Evolutionary conservation across 1,140 invertebrate species (phyloP).

Genomic region (Drosophila setifemur): DNA sequence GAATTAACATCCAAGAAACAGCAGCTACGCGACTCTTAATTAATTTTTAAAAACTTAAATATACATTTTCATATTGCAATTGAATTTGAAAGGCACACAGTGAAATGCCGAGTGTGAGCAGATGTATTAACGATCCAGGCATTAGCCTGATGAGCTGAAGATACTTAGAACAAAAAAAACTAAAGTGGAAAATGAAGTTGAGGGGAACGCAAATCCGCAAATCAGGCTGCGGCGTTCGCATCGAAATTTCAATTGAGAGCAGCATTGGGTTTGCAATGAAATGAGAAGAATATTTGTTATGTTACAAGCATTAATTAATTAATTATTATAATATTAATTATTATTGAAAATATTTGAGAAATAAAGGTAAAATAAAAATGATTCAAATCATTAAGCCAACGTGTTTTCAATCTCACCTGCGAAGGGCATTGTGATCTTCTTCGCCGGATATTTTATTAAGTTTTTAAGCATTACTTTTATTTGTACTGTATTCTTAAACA

Average conservation of each 20-base stretch:
- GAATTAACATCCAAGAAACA: constrained; percentile 43
- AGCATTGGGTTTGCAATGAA: constrained; percentile 60
- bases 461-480: not conserved
- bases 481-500: not conserved
- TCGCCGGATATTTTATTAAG: too few species aligned
- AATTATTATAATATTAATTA: constrained; percentile 81
- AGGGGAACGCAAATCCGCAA: constrained; percentile 4
- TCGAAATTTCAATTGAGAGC: constrained; percentile 47
- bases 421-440: not conserved
- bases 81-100: constrained; percentile 39
- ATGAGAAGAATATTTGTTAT: constrained; percentile 78
- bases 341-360: constrained; percentile 81
- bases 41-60: constrained; percentile 54
- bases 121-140: constrained; percentile 29
- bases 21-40: constrained; percentile 50
- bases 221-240: constrained; percentile 26
- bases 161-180: constrained; percentile 37
- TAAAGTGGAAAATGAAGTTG: constrained; percentile 12
- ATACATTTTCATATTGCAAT: constrained; percentile 68
- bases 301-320: constrained; percentile 80
- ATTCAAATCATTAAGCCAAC: constrained; percentile 70
- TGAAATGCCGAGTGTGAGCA: constrained; percentile 23
- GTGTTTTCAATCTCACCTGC: too few species aligned
- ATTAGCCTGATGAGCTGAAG: constrained; percentile 27
- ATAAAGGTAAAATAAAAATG: constrained; percentile 78